Evolutionary conservation across 2,888 invertebrate genomes (phyloP).

Genomic region (Synergus umbraculus): DNA sequence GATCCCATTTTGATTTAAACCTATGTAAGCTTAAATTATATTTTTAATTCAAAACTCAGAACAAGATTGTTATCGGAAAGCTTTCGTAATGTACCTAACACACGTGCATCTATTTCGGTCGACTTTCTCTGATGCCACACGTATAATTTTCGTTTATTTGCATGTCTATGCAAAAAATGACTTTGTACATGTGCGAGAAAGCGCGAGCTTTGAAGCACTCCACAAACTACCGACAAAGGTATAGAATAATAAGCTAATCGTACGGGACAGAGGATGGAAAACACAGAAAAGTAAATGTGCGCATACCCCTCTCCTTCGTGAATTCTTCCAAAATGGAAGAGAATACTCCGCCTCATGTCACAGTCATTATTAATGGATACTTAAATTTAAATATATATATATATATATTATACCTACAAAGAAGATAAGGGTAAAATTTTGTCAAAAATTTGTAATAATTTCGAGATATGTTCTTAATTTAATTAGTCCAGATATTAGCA

Average conservation of each 20-base stretch:
- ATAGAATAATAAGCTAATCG: constrained; percentile 71
- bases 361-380: too few relatives aligned
- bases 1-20: too few relatives aligned
- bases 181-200: constrained; percentile 10
- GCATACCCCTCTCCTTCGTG: constrained; percentile 42
- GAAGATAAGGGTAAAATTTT: too few relatives aligned
- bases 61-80: background rate
- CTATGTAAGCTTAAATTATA: too few relatives aligned
- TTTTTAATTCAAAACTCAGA: too few relatives aligned
- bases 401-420: too few relatives aligned
- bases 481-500: too few relatives aligned
- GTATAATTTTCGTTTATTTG: background rate
- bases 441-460: too few relatives aligned
- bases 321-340: constrained; percentile 45
- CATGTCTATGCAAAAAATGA: background rate
- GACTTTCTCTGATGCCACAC: too few relatives aligned
- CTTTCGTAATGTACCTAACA: background rate
- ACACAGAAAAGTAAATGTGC: constrained; percentile 52
- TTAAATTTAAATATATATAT: too few relatives aligned
- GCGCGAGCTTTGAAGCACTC: constrained; percentile 58
- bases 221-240: constrained; percentile 66
- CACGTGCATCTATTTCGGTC: background rate
- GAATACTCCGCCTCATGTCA: background rate
- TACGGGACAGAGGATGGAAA: constrained; percentile 53
- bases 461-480: too few relatives aligned